Base-by-base conservation (phyloP, 2,113 vertebrate species). In the Leptobrachium ailaonicum region DNA sequence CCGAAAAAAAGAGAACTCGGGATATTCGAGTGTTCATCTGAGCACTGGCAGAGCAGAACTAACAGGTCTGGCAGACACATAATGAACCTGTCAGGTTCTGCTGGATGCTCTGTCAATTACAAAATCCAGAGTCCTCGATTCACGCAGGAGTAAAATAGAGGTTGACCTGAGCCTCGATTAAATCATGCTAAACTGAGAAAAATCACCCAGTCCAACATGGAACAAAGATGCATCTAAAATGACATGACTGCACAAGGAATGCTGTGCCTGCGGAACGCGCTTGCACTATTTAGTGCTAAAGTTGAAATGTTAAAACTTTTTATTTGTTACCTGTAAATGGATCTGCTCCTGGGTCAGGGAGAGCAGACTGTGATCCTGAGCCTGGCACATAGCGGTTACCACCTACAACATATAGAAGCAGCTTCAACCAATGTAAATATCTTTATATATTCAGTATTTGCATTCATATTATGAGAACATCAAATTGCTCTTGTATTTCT, bases 361-460 rank as follows among this genome's bases (percentile, higher is more conserved):
- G 76, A 9, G 70, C 73, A 40, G 84, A 41, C 77, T 77, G 83
- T 8, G 91, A 79, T 63, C 81, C 85, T 14, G 93, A 91, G 47
- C 94, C 94, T 13, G 97, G 98, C 82, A 99, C 95, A 75, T 99
- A 99, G 41, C 96, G 95, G 68, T 95, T 96, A 83, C 94, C 82
- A 84, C 98, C 97, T 99, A 82, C 42, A 83, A 89, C 2, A 73
- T 2, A 73, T 32, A 50, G 47, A 50, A 32, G 20, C 20, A 32
- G 20, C 20, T 32, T 32, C 20, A 32, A 32, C 20, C 20, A 32
- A 32, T 32, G 20, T 32, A 32, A 32, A 32, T 32, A 32, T 32
- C 20, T 32, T 32, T 32, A 32, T 32, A 32, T 32, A 32, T 32
- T 32, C 20, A 32, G 20, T 32, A 32, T 32, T 32, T 32, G 20